Conservation (phyloP, 2,113 vertebrate genomes). For the Sula dactylatra region DNA sequence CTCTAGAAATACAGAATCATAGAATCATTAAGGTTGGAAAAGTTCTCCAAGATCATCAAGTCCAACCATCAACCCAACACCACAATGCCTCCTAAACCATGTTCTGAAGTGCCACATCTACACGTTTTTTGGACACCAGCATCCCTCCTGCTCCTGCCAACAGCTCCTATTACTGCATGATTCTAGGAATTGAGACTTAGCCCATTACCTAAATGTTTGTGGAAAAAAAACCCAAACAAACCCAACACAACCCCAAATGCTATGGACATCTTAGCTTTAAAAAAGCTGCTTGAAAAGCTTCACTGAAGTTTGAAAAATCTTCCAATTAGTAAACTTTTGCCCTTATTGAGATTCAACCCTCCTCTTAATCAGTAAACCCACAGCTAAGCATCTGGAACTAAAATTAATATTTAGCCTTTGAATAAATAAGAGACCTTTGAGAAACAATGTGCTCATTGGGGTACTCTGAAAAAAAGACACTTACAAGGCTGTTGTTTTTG, state of each 20-base stretch:
- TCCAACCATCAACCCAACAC: too few species aligned
- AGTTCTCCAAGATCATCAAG: too few species aligned
- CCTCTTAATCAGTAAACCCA: background rate
- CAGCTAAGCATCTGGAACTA: background rate
- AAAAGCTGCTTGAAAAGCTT: background rate
- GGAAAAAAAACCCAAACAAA: background rate
- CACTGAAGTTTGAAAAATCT: background rate
- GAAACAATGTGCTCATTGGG: background rate
- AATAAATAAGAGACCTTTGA: background rate
- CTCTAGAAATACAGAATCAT: background rate
- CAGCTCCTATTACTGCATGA: background rate
- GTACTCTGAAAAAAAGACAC: background rate
- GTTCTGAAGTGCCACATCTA: too few species aligned
- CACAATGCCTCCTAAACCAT: too few species aligned
- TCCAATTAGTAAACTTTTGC: background rate
- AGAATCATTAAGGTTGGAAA: too few species aligned
- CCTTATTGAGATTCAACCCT: background rate
- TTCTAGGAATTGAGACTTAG: background rate
- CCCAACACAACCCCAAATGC: background rate
- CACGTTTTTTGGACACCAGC: background rate
- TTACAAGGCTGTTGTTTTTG: background rate
- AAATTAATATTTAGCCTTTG: background rate
- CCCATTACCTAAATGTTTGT: background rate
- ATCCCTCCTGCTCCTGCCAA: background rate
- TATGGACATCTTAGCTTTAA: background rate